Conservation (phyloP, 2,113 vertebrate species). For the Papio anubis region DNA sequence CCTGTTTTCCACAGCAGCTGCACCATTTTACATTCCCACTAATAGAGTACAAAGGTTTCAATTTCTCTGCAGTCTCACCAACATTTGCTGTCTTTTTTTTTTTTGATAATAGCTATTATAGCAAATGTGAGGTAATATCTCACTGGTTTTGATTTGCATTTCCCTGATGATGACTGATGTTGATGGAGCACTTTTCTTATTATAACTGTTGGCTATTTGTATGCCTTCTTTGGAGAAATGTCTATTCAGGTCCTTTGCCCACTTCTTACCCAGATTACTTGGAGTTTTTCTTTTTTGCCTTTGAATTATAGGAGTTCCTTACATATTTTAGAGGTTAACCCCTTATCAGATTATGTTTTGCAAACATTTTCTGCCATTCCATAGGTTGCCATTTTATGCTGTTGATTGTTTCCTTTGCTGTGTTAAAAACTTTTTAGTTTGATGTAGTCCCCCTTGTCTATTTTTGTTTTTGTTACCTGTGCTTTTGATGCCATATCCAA, state of each 20-base stretch:
- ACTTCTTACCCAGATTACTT: background rate
- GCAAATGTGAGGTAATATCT: background rate
- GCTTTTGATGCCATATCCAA: background rate
- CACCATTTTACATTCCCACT: background rate
- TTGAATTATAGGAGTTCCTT: background rate
- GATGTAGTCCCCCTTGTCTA: background rate
- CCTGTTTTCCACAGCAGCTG: background rate
- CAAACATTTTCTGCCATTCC: background rate
- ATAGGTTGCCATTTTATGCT: background rate
- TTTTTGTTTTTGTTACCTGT: background rate
- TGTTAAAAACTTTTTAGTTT: background rate
- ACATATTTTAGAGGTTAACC: background rate
- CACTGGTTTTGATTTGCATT: background rate
- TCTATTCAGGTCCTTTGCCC: background rate
- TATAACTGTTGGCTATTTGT: background rate
- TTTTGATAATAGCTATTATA: background rate
- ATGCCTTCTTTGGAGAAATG: background rate
- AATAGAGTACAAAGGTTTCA: background rate
- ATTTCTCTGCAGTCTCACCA: background rate
- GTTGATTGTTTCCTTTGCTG: background rate
- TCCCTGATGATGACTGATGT: background rate
- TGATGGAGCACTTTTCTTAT: background rate
- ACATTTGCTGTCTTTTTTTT: background rate
- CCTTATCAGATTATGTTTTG: background rate
- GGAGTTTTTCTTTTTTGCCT: background rate